Evolutionary conservation across 2,797 vertebrate species (phyloP).

Genomic region (Falco cherrug): DNA sequence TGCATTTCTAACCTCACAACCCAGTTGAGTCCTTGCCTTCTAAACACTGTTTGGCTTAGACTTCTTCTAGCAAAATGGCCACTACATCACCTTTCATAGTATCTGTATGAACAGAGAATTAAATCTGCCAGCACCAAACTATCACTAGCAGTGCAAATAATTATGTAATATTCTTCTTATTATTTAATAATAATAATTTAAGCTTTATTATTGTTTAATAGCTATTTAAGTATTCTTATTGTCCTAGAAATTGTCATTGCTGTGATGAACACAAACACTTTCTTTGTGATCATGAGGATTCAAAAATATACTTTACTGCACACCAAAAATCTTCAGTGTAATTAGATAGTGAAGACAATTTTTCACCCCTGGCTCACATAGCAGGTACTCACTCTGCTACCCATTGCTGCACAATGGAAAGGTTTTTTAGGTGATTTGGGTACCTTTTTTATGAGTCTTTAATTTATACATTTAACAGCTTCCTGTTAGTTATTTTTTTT

Average conservation of each 20-base stretch:
- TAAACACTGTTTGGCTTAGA: neutral
- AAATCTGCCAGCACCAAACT: neutral
- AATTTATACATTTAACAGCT: neutral
- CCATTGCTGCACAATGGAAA: neutral
- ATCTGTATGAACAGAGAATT: neutral
- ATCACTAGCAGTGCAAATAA: neutral
- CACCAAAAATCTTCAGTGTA: neutral
- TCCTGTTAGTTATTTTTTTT: neutral
- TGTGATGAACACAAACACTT: neutral
- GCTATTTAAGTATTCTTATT: neutral
- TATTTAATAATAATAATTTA: too few species aligned
- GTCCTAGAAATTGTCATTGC: neutral
- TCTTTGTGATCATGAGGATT: neutral
- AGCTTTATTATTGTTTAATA: neutral
- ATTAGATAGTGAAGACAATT: neutral
- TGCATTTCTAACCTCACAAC: neutral
- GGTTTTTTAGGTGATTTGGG: neutral
- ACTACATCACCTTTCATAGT: neutral
- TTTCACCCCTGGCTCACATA: neutral
- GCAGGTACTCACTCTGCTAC: neutral
- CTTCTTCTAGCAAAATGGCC: neutral
- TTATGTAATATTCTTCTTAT: neutral
- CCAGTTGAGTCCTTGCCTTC: neutral
- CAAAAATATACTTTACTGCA: neutral
- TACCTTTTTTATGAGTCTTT: neutral